Conservation (phyloP, 2,797 vertebrate species). For the Graptemys geographica region DNA sequence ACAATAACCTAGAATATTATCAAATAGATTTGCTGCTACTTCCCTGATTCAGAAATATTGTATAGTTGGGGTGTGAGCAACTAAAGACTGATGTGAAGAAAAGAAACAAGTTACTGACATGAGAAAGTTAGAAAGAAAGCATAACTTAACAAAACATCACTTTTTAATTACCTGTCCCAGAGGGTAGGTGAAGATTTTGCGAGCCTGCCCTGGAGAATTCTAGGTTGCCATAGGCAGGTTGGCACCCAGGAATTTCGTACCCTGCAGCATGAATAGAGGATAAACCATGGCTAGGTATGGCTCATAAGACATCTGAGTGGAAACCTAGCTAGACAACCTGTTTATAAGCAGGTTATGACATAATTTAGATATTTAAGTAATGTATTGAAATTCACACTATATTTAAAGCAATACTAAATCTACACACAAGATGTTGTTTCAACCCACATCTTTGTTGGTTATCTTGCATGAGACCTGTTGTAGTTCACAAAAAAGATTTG, state of each 20-base stretch:
- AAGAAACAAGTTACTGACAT: constrained; percentile 58
- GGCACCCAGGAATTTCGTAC: constrained; percentile 87
- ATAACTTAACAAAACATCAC: constrained; percentile 74
- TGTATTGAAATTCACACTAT: constrained; percentile 16
- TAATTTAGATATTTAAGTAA: constrained; percentile 45
- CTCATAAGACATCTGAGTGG: constrained; percentile 70
- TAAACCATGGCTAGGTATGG: constrained; percentile 81
- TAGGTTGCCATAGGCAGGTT: constrained; percentile 85
- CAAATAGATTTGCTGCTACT: constrained; percentile 4
- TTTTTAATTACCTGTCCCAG: constrained; percentile 86
- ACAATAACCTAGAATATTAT: neutral
- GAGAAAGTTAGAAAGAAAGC: constrained; percentile 71
- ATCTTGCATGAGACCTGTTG: neutral
- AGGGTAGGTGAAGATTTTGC: constrained; percentile 85
- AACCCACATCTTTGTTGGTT: neutral
- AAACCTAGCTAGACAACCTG: constrained; percentile 65
- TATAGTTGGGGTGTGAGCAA: constrained; percentile 16
- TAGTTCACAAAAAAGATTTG: constrained; percentile 16
- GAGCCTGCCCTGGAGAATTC: constrained; percentile 85
- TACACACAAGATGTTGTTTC: constrained; percentile 4
- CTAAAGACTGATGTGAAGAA: constrained; percentile 39
- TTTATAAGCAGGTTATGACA: constrained; percentile 10
- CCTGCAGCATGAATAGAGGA: constrained; percentile 86
- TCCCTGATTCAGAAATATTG: constrained; percentile 17
- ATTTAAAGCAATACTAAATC: constrained; percentile 32